phyloP scores from a whole-genome alignment of 2,113 vertebrate species.

The Manacus vitellinus region DNA sequence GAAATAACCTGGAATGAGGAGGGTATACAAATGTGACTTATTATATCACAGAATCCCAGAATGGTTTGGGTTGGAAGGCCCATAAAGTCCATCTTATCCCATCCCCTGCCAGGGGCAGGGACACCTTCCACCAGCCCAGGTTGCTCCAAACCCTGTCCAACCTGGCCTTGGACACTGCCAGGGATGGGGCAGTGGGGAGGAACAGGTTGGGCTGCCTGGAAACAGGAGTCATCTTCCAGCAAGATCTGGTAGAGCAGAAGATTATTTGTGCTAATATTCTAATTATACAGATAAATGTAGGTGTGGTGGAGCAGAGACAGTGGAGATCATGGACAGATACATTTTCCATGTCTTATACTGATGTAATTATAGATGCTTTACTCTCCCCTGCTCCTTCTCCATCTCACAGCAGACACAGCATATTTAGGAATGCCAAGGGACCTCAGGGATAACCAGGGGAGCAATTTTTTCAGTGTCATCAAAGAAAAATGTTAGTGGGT shows the following conservation, averaged over 20 bases:
- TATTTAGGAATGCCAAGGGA: neutral
- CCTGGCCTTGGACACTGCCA: neutral
- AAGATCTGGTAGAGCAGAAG: neutral
- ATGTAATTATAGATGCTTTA: neutral
- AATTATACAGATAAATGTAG: neutral
- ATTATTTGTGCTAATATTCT: neutral
- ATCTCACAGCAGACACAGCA: neutral
- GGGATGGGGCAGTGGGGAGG: neutral
- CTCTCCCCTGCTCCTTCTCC: neutral
- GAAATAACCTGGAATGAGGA: neutral
- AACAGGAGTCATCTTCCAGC: neutral
- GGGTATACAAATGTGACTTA: neutral
- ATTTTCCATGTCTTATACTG: neutral
- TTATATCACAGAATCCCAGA: neutral
- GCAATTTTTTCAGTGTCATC: neutral
- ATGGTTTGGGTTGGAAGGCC: neutral
- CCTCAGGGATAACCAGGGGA: neutral
- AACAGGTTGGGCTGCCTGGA: neutral
- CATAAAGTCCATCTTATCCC: neutral
- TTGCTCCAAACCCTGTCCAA: fast-evolving
- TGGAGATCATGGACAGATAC: neutral
- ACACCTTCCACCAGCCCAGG: neutral
- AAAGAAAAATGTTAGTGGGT: neutral
- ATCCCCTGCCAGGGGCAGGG: neutral
- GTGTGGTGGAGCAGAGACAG: neutral